phyloP scores from a whole-genome alignment of 2,113 vertebrate species.

The Neodontobutis hainanensis region DNA sequence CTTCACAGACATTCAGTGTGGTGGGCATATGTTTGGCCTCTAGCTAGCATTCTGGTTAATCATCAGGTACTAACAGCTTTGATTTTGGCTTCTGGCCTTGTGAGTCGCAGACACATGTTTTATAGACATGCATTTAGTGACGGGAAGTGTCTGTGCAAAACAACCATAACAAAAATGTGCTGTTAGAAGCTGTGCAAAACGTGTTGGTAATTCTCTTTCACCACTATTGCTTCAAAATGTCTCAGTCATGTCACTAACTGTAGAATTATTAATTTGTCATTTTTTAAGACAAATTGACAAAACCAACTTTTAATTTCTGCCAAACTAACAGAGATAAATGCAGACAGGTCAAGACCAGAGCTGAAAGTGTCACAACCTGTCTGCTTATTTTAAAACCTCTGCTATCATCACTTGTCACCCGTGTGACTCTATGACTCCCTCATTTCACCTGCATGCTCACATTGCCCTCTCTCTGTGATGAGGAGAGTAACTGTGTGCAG shows the following conservation, averaged over 20 bases:
- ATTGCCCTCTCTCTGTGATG: conserved; percentile 23
- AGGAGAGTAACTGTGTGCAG: conserved; percentile 22
- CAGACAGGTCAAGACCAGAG: conserved; percentile 34
- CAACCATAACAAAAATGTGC: conserved; percentile 62
- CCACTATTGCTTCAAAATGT: conserved; percentile 8
- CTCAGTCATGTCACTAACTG: not conserved
- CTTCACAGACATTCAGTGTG: conserved; percentile 19
- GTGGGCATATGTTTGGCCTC: conserved; percentile 33
- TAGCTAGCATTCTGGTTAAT: conserved; percentile 64
- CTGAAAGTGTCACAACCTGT: conserved; percentile 51
- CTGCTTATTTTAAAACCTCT: conserved; percentile 45
- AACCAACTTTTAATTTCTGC: conserved; percentile 11
- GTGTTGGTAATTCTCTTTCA: conserved; percentile 1
- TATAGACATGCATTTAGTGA: conserved; percentile 73
- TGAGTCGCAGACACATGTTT: conserved; percentile 69
- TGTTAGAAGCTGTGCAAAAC: conserved; percentile 44
- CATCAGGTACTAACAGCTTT: conserved; percentile 65
- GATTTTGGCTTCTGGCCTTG: conserved; percentile 66
- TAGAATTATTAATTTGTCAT: too few species aligned
- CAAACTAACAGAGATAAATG: conserved; percentile 10
- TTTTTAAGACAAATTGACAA: too few species aligned
- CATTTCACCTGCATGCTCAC: conserved; percentile 4
- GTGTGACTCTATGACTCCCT: conserved; percentile 41
- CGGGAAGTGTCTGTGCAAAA: conserved; percentile 65
- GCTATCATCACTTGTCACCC: conserved; percentile 59